Evolutionary conservation across 64 coral and sea anemone genomes (phyloP), one percentile per base, ranked within the genome.

Genomic region (Actinia tenebrosa): DNA sequence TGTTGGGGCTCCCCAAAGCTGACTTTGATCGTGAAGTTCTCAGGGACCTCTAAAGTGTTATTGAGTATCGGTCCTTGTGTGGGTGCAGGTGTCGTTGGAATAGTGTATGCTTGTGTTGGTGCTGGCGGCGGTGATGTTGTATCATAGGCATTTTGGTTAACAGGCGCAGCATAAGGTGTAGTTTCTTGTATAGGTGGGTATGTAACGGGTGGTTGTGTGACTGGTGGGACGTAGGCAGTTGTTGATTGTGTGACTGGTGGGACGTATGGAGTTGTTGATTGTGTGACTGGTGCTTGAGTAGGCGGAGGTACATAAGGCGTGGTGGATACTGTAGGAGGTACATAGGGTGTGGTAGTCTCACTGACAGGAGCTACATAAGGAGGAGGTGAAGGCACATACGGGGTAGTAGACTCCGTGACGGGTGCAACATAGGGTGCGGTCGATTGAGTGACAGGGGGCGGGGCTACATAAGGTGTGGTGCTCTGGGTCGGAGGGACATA

Each of bases 1-100:
- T 68, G 54, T 53, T 88, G 63, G 16, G 83, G 52, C 23, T 92
- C 63, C 10, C 69, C 83, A 52, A 92, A 92, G 80, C 77, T 78
- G 1, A 92, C 80, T 89, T 84, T 92, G 27, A 92, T 92, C 6
- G 86, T 88, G 42, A 92, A 46, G 68, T 89, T 92, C 17, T 91
- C 84, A 25, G 86, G 86, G 64, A 88, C 5, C 14, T 22, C 22
- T 25, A 47, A 45, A 56, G 45, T 81, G 59, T 58, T 63, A 22
- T 44, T 91, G 2, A 55, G 54, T 20, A 42, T 25, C 8, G 87
- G 47, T 22, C 15, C 59, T 13, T 42, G 87, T 37, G 87, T 88
- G 0, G 77, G 43, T 6, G 77, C 30, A 77, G 87, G 53, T 23
- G 27, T 22, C 16, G 80, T 53, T n/a, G 55, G 84, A 44, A 46